phyloP scores from a whole-genome alignment of 2,797 vertebrate species.

The Eremophila alpestris region DNA sequence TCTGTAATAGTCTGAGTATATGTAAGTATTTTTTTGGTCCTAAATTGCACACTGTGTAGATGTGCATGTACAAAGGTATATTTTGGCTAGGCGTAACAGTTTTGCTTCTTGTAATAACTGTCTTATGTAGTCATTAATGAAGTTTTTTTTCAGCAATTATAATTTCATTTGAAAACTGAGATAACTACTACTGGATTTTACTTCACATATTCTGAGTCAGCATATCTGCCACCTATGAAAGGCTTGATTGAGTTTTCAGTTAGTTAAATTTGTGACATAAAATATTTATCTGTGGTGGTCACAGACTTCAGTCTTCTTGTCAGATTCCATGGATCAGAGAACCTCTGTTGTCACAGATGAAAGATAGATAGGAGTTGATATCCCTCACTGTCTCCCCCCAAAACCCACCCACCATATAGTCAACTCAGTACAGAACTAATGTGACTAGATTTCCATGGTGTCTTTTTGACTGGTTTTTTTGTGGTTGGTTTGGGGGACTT shows the following conservation, averaged over 20 bases:
- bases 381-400: accelerated
- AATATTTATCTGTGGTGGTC: neutral
- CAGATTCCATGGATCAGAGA: neutral
- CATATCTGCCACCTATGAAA: neutral
- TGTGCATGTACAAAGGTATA: neutral
- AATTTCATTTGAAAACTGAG: neutral
- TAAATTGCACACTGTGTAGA: neutral
- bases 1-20: neutral
- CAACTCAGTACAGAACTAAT: neutral
- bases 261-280: neutral
- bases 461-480: neutral
- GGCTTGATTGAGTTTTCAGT: neutral
- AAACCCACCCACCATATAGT: neutral
- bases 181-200: neutral
- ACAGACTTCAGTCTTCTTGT: neutral
- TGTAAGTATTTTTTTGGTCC: neutral
- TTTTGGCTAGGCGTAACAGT: neutral
- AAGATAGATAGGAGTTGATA: neutral
- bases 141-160: neutral
- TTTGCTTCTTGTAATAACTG: neutral
- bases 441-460: neutral
- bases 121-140: neutral
- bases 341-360: neutral
- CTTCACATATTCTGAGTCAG: neutral
- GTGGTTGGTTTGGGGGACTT: neutral